Percentiles rank a stretch among this genome's conserved stretches.
These are phyloP conservation scores for Bagarius yarrelli DNA, from an alignment of 2,113 vertebrate species.

Conservation along the genomic window DNA sequence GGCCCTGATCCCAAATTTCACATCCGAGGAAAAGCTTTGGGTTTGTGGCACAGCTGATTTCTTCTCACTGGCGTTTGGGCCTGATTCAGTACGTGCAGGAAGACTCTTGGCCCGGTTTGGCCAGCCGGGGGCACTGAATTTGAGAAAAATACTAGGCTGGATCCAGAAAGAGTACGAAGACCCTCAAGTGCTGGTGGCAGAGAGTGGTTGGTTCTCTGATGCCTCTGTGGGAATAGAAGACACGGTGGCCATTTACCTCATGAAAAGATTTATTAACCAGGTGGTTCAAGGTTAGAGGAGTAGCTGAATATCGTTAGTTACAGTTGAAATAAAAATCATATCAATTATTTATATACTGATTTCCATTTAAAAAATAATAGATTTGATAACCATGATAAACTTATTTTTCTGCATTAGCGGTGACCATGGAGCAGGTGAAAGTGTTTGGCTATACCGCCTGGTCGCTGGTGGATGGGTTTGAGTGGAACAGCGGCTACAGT, in stretches of 20 bases:
- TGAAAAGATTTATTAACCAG: conserved; percentile 91
- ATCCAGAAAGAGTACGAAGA: conserved; percentile 86
- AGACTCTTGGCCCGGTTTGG: conserved; percentile 70
- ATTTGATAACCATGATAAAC: background rate
- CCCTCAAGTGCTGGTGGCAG: conserved; percentile 81
- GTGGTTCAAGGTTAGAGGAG: conserved; percentile 82
- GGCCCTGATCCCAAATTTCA: conserved; percentile 74
- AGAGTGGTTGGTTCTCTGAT: conserved; percentile 92
- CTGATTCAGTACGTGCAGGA: conserved; percentile 81
- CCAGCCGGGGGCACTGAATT: conserved; percentile 77
- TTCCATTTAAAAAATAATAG: background rate
- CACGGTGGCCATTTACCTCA: conserved; percentile 84
- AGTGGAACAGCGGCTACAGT: conserved; percentile 86
- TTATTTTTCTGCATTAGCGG: conserved; percentile 67
- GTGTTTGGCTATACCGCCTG: conserved; percentile 91
- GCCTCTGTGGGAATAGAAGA: conserved; percentile 82
- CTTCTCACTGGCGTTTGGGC: conserved; percentile 94
- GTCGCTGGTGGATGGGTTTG: conserved; percentile 92
- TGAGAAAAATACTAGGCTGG: conserved; percentile 85
- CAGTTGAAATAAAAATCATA: background rate
- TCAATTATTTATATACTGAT: background rate
- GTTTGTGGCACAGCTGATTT: conserved; percentile 88
- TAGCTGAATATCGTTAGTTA: background rate
- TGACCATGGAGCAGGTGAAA: conserved; percentile 76
- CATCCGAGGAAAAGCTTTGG: conserved; percentile 74